phyloP scores from a whole-genome alignment of 2,888 invertebrate species.

The Tetragonula carbonaria region DNA sequence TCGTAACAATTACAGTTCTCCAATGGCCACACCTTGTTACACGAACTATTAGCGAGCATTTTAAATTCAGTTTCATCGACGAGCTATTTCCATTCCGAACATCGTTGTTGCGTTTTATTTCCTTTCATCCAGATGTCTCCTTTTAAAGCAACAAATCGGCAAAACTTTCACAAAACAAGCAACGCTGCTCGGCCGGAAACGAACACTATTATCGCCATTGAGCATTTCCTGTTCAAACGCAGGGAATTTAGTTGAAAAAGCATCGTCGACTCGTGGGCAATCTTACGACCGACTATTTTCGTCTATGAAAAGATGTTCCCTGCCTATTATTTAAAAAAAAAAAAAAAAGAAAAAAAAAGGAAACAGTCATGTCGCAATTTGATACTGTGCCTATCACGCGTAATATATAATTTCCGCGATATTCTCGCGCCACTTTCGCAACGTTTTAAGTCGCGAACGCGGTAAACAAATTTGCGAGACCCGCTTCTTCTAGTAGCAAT shows the following conservation, averaged over 20 bases:
- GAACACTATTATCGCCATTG: background rate
- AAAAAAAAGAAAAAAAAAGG: background rate
- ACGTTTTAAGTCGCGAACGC: constrained; percentile 29
- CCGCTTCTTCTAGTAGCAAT: constrained; percentile 57
- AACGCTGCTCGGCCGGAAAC: background rate
- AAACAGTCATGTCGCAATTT: constrained; percentile 8
- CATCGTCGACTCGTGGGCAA: background rate
- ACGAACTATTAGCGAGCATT: constrained; percentile 29
- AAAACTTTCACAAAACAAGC: background rate
- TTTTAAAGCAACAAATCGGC: background rate
- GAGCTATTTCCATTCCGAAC: background rate
- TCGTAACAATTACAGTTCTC: constrained; percentile 37
- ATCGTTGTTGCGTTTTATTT: background rate
- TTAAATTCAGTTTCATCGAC: constrained; percentile 27
- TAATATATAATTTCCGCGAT: constrained; percentile 7
- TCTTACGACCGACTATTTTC: background rate
- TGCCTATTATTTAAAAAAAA: background rate
- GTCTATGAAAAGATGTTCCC: background rate
- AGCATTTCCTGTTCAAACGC: background rate
- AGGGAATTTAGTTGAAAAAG: background rate
- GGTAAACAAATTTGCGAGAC: constrained; percentile 71
- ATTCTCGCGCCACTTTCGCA: constrained; percentile 31
- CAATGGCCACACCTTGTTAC: constrained; percentile 32
- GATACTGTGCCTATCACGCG: constrained; percentile 23
- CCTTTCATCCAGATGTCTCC: background rate